Conservation (phyloP, 2,113 vertebrate genomes). For the Oostethus manadensis region DNA sequence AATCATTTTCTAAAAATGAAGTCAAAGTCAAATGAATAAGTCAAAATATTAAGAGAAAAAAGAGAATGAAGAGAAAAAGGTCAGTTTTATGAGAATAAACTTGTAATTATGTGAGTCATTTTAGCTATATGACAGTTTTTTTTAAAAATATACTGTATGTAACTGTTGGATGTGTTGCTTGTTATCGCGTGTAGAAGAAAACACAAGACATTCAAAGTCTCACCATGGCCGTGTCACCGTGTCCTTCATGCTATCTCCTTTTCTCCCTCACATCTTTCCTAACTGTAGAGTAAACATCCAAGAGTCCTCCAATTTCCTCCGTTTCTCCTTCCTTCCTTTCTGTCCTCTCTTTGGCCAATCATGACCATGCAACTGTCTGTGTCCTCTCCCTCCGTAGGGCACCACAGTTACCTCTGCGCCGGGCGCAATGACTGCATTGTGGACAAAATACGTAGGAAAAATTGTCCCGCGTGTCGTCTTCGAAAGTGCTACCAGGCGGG, state of each 20-base stretch:
- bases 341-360: not conserved
- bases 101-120: too few species aligned
- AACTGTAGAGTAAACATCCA: conserved; percentile 19
- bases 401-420: conserved; percentile 97
- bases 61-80: too few species aligned
- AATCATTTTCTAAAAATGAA: too few species aligned
- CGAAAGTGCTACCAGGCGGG: conserved; percentile 96
- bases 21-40: too few species aligned
- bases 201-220: conserved; percentile 64
- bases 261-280: conserved; percentile 23
- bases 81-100: too few species aligned
- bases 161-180: conserved; percentile 46
- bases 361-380: not conserved
- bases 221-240: conserved; percentile 66
- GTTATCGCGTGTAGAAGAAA: conserved; percentile 65
- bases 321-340: too few species aligned
- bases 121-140: too few species aligned
- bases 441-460: conserved; percentile 97
- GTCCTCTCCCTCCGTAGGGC: conserved; percentile 72
- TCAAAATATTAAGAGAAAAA: too few species aligned
- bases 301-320: conserved; percentile 13
- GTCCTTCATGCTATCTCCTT: conserved; percentile 64
- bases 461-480: conserved; percentile 94
- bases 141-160: too few species aligned
- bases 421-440: conserved; percentile 98